Base-by-base conservation (phyloP, 2,797 vertebrate genomes). In the Cynopterus sphinx region DNA sequence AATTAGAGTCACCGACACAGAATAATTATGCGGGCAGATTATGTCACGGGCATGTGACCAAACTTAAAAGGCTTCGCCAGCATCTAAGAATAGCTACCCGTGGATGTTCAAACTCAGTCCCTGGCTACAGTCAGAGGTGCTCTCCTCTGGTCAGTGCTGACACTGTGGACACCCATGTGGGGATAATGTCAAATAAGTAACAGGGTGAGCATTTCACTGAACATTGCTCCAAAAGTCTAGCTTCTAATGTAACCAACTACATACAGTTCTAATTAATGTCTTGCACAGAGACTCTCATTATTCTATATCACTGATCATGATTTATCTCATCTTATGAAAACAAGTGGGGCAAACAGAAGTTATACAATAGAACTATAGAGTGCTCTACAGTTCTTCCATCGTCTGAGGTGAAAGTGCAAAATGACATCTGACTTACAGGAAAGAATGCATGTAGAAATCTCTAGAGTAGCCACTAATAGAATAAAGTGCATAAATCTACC, bases 131-230 rank as follows among this genome's bases (percentile, higher is more conserved):
- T 1, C 1, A 0, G 67, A 81, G 46, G 46, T 13, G 70, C 51
- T 83, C 16, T 43, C 10, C 16, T 43, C 67, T 39, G 2, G 28
- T 33, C 33, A 70, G 53, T 9, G 24, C 10, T 21, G 4, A 39
- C 26, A 63, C 5, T 39, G 28, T 16, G 5, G 78, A 28, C 16
- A 53, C 24, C 0, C 9, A 17, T 0, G 31, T 0, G 26, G 57
- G 26, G 16, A 46, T 0, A 26, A 55, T 22, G n/a, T 28, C 55
- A 46, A 36, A 36, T 10, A 15, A 51, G 19, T 11, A 13, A 65
- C 0, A 46, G n/a, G 46, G 65, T 71, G 33, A 46, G 28, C 15
- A 13, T 24, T 61, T 24, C 68, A 26, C 3, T 9, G 15, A 57
- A 46, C 8, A 2, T 24, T 77, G 19, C 43, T 88, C 28, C 22